Conservation (phyloP, 2,797 vertebrate species). For the Pipistrellus nathusii region DNA sequence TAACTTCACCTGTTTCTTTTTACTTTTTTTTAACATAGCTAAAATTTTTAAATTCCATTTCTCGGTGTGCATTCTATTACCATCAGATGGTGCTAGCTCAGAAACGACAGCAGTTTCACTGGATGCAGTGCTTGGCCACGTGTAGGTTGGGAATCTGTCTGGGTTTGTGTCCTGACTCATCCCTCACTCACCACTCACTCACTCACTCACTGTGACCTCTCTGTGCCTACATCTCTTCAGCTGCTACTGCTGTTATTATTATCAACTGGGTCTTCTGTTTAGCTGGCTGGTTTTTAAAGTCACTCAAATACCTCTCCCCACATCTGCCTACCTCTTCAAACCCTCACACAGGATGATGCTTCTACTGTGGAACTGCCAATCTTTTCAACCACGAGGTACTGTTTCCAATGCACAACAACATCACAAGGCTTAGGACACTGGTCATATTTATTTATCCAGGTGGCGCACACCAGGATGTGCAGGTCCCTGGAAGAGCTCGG, state of each 20-base stretch:
- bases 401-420: not conserved
- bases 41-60: not conserved
- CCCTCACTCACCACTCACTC: too few relatives aligned
- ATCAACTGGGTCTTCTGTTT: not conserved
- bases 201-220: not conserved
- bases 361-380: not conserved
- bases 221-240: not conserved
- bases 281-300: not conserved
- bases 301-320: not conserved
- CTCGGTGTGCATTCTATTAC: not conserved
- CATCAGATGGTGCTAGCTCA: not conserved
- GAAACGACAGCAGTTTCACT: not conserved
- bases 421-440: rapidly evolving
- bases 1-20: not conserved
- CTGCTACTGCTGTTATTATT: not conserved
- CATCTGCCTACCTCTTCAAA: not conserved
- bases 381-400: not conserved
- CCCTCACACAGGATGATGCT: not conserved
- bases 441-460: not conserved
- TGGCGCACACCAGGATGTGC: not conserved
- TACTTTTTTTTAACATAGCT: not conserved
- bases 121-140: not conserved
- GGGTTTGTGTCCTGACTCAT: not conserved
- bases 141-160: not conserved
- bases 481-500: not conserved